Base-by-base conservation (phyloP, 2,797 vertebrate species). In the Periophthalmus magnuspinnatus region DNA sequence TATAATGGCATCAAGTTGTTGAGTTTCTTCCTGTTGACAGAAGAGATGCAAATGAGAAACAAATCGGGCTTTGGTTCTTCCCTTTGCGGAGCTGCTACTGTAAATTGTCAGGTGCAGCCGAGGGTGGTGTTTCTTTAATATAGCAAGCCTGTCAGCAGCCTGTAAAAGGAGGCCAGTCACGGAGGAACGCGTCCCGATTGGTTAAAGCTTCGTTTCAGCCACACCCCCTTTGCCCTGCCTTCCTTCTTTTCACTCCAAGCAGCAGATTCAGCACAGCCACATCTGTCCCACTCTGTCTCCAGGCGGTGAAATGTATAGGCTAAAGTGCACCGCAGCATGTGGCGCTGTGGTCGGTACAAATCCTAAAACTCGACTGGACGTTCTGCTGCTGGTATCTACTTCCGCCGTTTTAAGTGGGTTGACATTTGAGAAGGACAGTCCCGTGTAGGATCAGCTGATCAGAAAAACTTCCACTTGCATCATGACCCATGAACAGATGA, bases 151-250 rank as follows among this genome's bases (percentile, higher is more conserved):
- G 80, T 85, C 88, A 84, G 85, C 86, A 93, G 94, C 87, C 94
- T 96, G 94, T 95, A 96, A 96, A 95, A 96, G 93, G 94, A 96
- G 94, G 95, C 93, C 93, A 83, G 86, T 75, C 89, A 81, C 17
- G 55, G 50, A 71, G 57, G 72, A 72, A 72, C 32, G 47, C 75
- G 3, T 33, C 32, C 57, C 0, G 58, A 91, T 91, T 89, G 88
- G 91, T 72, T 79, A 22, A 48, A 54, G 38, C 72, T 72, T 72
- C 77, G 77, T 56, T 24, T 21, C 22, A 64, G 17, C 48, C 11
- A 68, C 48, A 57, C 70, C 72, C 80, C 14, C 34, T 17, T 16
- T 2, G 8, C 24, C 56, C 28, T 16, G 19, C 59, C 34, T n/a
- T 34, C 70, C 79, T 55, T 45, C 71, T 63, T 24, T 67, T 54